Percentiles rank a stretch among this genome's conserved stretches.
These are phyloP conservation scores for Anorthoa munda DNA, from an alignment of 2,888 invertebrate genomes.

Conservation along the genomic window DNA sequence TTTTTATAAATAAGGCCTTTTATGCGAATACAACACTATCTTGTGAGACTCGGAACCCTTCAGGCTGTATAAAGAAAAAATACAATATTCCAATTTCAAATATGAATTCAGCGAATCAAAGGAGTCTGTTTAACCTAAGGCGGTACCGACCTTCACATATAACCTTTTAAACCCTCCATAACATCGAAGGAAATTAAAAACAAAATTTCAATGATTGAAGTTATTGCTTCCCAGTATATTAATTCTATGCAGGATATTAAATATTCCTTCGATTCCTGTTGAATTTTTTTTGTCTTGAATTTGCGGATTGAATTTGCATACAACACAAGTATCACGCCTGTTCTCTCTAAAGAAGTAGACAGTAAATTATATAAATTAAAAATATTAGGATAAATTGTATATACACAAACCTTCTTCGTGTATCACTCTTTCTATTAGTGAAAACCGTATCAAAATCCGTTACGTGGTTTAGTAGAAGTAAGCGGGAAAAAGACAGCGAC, in stretches of 20 bases:
- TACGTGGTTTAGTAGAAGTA: no score
- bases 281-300: slow-evolving; percentile 24
- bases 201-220: slow-evolving; percentile 8
- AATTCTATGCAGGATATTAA: slow-evolving; percentile 56
- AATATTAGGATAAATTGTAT: no score
- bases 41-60: slow-evolving; percentile 7
- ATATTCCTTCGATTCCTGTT: slow-evolving; percentile 33
- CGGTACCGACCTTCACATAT: slow-evolving; percentile 7
- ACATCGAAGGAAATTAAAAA: slow-evolving; percentile 37
- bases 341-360: not conserved
- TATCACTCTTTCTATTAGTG: no score
- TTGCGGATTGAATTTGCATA: slow-evolving; percentile 25
- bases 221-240: slow-evolving; percentile 25
- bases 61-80: not conserved
- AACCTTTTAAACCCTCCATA: not conserved
- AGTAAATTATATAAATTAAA: not conserved
- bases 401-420: no score
- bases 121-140: slow-evolving; percentile 24
- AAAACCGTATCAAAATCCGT: no score
- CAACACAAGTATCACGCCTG: not conserved
- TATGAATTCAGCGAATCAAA: slow-evolving; percentile 37
- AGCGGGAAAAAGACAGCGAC: no score
- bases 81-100: slow-evolving; percentile 29
- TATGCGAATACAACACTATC: not conserved
- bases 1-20: not conserved